Evolutionary conservation across 2,797 vertebrate genomes (phyloP).

Genomic region (Helostoma temminkii): DNA sequence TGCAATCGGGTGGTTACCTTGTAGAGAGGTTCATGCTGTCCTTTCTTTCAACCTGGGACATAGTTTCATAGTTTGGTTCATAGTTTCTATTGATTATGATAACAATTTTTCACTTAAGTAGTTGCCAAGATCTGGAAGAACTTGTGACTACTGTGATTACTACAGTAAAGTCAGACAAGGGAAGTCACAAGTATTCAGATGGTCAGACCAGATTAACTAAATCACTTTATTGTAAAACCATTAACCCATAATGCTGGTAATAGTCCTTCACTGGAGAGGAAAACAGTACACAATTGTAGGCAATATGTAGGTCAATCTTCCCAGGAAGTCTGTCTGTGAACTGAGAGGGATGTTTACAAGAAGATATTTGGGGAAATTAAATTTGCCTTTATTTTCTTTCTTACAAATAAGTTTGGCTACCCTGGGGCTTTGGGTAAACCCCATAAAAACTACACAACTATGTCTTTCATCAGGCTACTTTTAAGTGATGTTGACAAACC

Average conservation of each 20-base stretch:
- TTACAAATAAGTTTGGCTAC: not conserved
- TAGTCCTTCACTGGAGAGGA: not conserved
- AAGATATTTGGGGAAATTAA: not conserved
- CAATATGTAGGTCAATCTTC: not conserved
- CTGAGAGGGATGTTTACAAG: constrained; percentile 10
- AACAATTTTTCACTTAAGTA: too few species aligned
- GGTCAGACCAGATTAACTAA: not conserved
- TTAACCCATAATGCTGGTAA: not conserved
- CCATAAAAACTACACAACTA: not conserved
- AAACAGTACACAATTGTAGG: not conserved
- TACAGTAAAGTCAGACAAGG: not conserved
- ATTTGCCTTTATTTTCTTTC: not conserved
- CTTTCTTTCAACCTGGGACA: too few species aligned
- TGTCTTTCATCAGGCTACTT: not conserved
- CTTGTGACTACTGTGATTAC: too few species aligned
- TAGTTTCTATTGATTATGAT: too few species aligned
- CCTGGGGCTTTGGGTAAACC: not conserved
- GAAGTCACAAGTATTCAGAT: not conserved
- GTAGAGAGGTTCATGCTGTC: not conserved
- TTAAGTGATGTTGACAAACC: not conserved
- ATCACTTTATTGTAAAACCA: not conserved
- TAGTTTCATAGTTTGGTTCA: too few species aligned
- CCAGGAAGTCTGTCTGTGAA: not conserved
- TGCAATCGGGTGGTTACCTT: too few species aligned
- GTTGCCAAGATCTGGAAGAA: too few species aligned